Base-by-base conservation (phyloP, 2,113 vertebrate species). In the Zootoca vivipara region DNA sequence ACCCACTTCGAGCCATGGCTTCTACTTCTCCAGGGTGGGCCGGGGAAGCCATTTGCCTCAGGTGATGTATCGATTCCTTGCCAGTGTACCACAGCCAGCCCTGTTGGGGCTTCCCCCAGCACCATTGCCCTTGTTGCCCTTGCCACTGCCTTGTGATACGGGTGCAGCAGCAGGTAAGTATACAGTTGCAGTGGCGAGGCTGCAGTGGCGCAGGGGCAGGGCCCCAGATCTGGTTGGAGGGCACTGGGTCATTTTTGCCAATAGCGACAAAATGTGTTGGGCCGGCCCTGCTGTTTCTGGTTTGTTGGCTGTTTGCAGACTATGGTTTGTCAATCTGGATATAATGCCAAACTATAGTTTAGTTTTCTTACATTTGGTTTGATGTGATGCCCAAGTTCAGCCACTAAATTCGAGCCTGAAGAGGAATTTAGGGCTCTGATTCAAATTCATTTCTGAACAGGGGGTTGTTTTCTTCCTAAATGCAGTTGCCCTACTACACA, bases 401-500 rank as follows among this genome's bases (percentile, higher is more conserved):
- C 5, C 69, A 33, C 7, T 70, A 18, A 58, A 10, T 56, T 73
- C 10, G 38, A 35, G 22, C n/a, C 69, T 38, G 3, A 26, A 6
- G 24, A 35, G 24, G 20, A 35, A 72, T 56, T 26, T 85, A 15
- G 82, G 4, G 26, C 90, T 83, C 85, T 85, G 92, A 88, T 88
- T 87, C 85, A 86, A 86, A 92, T 86, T 86, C 87, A 90, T 92
- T 83, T 90, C 91, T 87, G 58, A 93, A 15, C 12, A 80, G 77
- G 42, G 10, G 90, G 83, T 90, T 56, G 83, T 91, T 69, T 93
- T 90, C 91, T 86, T 90, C 77, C 91, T 88, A 87, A 96, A 93
- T 86, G n/a, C 92, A 91, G 87, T 89, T 92, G 91, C 93, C 87
- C 85, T 88, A 83, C 81, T 85, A 85, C 77, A 74, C 90, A 92